Conservation (phyloP, 2,113 vertebrate genomes). For the Platichthys flesus region DNA sequence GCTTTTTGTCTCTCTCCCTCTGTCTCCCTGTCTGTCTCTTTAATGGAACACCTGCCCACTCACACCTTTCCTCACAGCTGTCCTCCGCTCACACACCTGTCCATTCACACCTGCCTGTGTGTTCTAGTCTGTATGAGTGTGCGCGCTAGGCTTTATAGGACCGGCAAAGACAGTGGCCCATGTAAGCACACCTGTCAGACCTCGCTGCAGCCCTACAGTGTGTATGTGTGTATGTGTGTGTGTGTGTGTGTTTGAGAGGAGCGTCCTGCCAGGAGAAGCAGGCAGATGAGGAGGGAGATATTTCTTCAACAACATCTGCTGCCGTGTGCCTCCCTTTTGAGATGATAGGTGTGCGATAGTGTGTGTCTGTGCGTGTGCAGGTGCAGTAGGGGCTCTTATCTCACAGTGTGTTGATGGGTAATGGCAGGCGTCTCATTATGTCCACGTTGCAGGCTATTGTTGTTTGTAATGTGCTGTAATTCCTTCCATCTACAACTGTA, state of each 20-base stretch:
- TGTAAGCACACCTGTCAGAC: conserved; percentile 75
- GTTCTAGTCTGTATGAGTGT: conserved; percentile 32
- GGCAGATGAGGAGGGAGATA: conserved; percentile 73
- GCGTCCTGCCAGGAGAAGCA: conserved; percentile 65
- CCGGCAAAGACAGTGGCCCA: conserved; percentile 63
- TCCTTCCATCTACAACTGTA: conserved; percentile 82
- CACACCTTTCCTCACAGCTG: conserved; percentile 78
- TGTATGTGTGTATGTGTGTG: too few relatives aligned
- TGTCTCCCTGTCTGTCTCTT: conserved; percentile 47
- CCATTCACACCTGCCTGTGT: conserved; percentile 73
- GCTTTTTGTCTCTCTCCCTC: not conserved
- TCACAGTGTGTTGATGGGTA: conserved; percentile 77
- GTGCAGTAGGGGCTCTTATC: conserved; percentile 67
- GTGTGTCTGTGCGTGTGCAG: conserved; percentile 28
- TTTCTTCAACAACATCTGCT: conserved; percentile 80
- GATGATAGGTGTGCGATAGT: conserved; percentile 43
- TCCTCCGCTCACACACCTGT: conserved; percentile 75
- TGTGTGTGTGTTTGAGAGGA: conserved; percentile 41
- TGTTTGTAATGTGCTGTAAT: conserved; percentile 82
- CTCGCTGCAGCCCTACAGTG: conserved; percentile 51
- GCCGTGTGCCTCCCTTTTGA: conserved; percentile 69
- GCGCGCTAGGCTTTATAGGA: conserved; percentile 42
- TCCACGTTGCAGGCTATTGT: conserved; percentile 80
- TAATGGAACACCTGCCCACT: conserved; percentile 82
- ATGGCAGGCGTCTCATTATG: conserved; percentile 84